A percentile compares a stretch with the other conserved stretches of the same genome.
Evolutionary conservation across 1,140 invertebrate genomes (phyloP).

Genomic region (Grapholita molesta): DNA sequence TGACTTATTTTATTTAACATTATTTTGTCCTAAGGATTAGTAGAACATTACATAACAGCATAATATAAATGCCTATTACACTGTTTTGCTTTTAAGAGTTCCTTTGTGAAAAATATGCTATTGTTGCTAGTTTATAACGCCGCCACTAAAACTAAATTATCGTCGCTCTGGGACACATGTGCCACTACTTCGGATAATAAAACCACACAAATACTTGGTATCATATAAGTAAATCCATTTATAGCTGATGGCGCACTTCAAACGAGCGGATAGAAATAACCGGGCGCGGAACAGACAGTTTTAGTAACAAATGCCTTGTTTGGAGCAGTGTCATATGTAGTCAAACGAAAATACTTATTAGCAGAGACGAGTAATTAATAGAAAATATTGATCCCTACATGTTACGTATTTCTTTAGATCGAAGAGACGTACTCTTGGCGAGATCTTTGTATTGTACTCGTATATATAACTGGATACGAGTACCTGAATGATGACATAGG

Average conservation of each 20-base stretch:
- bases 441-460: too few relatives aligned
- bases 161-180: neutral
- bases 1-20: too few relatives aligned
- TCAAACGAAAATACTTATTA: conserved; percentile 23
- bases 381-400: neutral
- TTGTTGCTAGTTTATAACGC: neutral
- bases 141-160: neutral
- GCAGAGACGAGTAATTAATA: neutral
- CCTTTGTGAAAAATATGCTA: neutral
- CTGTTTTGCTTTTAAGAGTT: neutral
- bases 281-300: conserved; percentile 24
- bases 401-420: too few relatives aligned
- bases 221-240: conserved; percentile 30
- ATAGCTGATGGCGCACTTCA: conserved; percentile 28
- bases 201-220: conserved; percentile 26
- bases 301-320: conserved; percentile 38
- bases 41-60: neutral
- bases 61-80: neutral
- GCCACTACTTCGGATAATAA: conserved; percentile 24
- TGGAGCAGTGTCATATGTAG: conserved; percentile 18
- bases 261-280: conserved; percentile 38
- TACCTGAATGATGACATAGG: too few relatives aligned
- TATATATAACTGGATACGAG: too few relatives aligned
- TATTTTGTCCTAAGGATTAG: too few relatives aligned
- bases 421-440: too few relatives aligned